phyloP scores from a whole-genome alignment of 2,797 vertebrate genomes.

The Pipistrellus kuhlii region DNA sequence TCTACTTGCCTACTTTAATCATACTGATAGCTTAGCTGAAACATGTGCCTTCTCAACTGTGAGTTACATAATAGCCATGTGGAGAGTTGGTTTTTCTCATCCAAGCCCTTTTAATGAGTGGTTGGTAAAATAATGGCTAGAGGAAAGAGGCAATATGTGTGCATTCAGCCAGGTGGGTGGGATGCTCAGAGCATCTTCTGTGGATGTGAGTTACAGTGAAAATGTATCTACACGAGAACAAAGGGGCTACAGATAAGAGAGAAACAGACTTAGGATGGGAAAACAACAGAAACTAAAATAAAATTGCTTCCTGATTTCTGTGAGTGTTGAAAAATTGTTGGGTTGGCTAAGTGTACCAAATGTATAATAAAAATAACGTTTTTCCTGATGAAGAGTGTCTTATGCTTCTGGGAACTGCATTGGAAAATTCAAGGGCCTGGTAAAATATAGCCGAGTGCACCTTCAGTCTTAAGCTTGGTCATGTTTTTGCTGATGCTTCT shows the following conservation, averaged over 20 bases:
- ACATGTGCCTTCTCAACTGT: neutral
- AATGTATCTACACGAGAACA: neutral
- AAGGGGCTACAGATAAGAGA: neutral
- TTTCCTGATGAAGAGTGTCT: slow-evolving; percentile 61
- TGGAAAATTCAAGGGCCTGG: slow-evolving; percentile 10
- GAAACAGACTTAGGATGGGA: neutral
- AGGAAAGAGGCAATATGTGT: neutral
- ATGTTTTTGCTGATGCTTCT: slow-evolving; percentile 54
- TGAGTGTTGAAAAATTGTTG: slow-evolving; percentile 62
- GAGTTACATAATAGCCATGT: neutral
- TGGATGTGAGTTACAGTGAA: neutral
- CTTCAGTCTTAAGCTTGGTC: slow-evolving; percentile 57
- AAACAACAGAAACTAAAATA: slow-evolving; percentile 44
- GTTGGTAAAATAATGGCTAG: slow-evolving; percentile 40
- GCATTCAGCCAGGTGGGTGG: neutral
- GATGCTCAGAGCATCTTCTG: neutral
- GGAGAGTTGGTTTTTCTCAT: neutral
- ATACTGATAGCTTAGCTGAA: neutral
- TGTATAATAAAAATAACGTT: slow-evolving; percentile 70
- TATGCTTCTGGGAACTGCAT: slow-evolving; percentile 40
- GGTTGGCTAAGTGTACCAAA: slow-evolving; percentile 33
- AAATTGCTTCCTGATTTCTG: slow-evolving; percentile 62
- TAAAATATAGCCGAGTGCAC: slow-evolving; percentile 49
- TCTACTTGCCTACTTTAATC: slow-evolving; percentile 48
- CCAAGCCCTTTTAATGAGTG: neutral